Percentiles rank a stretch among this genome's conserved stretches.
Evolutionary conservation across 2,888 invertebrate genomes (phyloP).

Genomic region (Steinernema hermaphroditum): DNA sequence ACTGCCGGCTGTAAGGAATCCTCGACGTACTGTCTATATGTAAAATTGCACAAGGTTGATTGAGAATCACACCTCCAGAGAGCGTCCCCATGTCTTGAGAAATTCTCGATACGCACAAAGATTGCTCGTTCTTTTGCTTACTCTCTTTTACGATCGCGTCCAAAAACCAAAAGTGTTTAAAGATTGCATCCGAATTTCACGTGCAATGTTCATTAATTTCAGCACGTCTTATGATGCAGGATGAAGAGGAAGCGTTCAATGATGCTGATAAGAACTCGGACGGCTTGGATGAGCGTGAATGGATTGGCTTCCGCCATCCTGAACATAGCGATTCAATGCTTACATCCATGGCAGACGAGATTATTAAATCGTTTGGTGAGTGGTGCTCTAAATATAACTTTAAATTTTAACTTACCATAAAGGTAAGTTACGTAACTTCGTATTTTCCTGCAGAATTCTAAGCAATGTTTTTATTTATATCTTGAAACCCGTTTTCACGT

Average conservation of each 20-base stretch:
- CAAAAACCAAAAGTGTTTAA: slow-evolving; percentile 1
- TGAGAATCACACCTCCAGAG: too few species aligned
- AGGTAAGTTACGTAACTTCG: too few species aligned
- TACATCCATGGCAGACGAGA: slow-evolving; percentile 76
- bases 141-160: not conserved
- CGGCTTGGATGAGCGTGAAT: slow-evolving; percentile 50
- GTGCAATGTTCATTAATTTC: slow-evolving; percentile 24
- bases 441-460: too few species aligned
- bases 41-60: too few species aligned
- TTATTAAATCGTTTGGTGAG: slow-evolving; percentile 76
- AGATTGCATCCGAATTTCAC: not conserved
- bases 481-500: too few species aligned
- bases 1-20: too few species aligned
- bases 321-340: slow-evolving; percentile 78
- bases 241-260: slow-evolving; percentile 48
- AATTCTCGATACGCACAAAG: not conserved
- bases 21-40: too few species aligned
- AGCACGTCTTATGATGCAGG: slow-evolving; percentile 46
- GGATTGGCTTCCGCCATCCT: slow-evolving; percentile 76
- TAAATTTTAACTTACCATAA: too few species aligned
- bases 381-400: slow-evolving; percentile 31
- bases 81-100: not conserved
- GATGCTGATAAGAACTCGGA: slow-evolving; percentile 48
- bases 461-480: too few species aligned
- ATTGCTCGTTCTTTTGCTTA: slow-evolving; percentile 5